These are phyloP conservation scores for Lerista edwardsae DNA, from an alignment of 2,797 vertebrate genomes.

Conservation along the genomic window DNA sequence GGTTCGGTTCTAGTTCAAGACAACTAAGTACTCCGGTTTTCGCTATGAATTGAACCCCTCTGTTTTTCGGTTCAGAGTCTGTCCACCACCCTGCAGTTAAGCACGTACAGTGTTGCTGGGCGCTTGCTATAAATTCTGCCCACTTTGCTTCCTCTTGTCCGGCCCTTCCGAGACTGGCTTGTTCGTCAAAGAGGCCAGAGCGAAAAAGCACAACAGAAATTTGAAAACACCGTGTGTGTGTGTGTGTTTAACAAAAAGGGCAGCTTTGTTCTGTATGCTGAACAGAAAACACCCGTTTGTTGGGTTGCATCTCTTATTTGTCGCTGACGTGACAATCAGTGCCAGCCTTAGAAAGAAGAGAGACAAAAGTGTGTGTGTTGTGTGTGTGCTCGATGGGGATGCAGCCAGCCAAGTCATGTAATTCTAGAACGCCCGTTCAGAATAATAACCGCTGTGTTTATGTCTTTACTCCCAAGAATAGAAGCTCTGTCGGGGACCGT, in stretches of 20 bases:
- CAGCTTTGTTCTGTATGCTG: slow-evolving; percentile 18
- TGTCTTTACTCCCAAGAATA: slow-evolving; percentile 60
- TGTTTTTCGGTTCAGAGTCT: too few relatives aligned
- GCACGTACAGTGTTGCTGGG: too few relatives aligned
- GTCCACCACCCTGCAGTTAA: too few relatives aligned
- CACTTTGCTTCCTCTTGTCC: slow-evolving; percentile 13
- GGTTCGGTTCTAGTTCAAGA: too few relatives aligned
- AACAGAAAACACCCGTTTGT: slow-evolving; percentile 60
- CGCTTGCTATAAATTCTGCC: background rate
- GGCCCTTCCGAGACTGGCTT: slow-evolving; percentile 42
- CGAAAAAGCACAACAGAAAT: background rate
- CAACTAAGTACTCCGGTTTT: too few relatives aligned
- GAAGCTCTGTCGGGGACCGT: slow-evolving; percentile 52
- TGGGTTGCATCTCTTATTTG: slow-evolving; percentile 43
- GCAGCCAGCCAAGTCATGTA: background rate
- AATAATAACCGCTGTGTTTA: slow-evolving; percentile 16
- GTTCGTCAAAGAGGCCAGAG: slow-evolving; percentile 14
- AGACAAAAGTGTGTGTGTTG: slow-evolving; percentile 49
- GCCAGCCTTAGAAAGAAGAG: slow-evolving; percentile 20
- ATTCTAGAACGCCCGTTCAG: slow-evolving; percentile 19
- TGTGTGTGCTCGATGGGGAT: background rate
- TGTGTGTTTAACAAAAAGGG: slow-evolving; percentile 35
- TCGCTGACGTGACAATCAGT: slow-evolving; percentile 50
- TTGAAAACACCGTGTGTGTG: background rate
- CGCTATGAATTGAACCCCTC: too few relatives aligned